Base-by-base conservation (phyloP, 2,113 vertebrate genomes). In the Melospiza georgiana region DNA sequence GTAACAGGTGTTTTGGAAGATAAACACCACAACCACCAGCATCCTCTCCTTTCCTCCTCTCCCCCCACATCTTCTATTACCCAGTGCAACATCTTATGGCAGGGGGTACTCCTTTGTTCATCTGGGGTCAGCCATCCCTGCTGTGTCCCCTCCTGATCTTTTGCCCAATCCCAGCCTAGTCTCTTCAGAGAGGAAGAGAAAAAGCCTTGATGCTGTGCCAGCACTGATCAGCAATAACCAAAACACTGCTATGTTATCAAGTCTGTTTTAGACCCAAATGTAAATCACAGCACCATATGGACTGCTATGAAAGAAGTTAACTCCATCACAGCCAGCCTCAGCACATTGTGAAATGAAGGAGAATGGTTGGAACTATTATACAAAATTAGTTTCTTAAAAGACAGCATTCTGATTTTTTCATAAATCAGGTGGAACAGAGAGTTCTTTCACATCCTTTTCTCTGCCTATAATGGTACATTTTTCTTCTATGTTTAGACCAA, bases 251-350 rank as follows among this genome's bases (percentile, higher is more conserved):
- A 59, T 52, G 77, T 76, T 93, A 69, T 76, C 84, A 68, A 91
- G 80, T 52, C 73, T 91, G 80, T 35, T 90, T 94, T 87, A 96
- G 76, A 51, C 49, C 5, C 41, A 87, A 84, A 95, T 87, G 77
- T 80, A 94, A 89, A 86, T 80, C 81, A 74, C 37, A 89, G 80
- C 52, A 86, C 92, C 89, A 94, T 93, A 95, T 91, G 87, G 79
- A 79, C 92, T 89, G 89, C 84, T 87, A 54, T 65, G 77, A 89
- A 43, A 89, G 41, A 35, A 72, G 23, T 91, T 93, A 94, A 94
- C 90, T 91, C 76, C 59, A 69, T 89, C 90, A 46, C 44, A 89
- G 44, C 49, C 81, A 66, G n/a, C 14, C 63, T 41, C 46, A 87
- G 39, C 18, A 57, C 6, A 22, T 0, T 49, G 30, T 52, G 27